Evolutionary conservation across 2,113 vertebrate genomes (phyloP).

Genomic region (Guaruba guarouba): DNA sequence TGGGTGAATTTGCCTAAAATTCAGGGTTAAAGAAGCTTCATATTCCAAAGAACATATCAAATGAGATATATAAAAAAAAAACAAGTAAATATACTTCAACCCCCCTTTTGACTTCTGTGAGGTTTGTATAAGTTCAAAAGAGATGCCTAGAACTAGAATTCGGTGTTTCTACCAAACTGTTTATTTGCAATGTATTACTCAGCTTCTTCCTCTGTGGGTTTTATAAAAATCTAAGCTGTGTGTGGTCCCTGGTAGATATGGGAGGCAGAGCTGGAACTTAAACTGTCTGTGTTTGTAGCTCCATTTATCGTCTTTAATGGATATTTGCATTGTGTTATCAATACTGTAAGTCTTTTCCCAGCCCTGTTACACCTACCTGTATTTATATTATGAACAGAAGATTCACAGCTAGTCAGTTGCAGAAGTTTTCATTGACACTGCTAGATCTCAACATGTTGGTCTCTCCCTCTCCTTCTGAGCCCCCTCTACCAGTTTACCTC

Average conservation of each 20-base stretch:
- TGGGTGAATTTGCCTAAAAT: background rate
- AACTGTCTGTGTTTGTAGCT: background rate
- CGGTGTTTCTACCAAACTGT: background rate
- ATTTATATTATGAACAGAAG: background rate
- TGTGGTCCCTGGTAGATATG: conserved; percentile 1
- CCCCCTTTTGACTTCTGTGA: background rate
- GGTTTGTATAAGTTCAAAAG: background rate
- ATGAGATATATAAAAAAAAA: background rate
- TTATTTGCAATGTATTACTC: background rate
- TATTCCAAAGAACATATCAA: background rate
- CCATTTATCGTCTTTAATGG: background rate
- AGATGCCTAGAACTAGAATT: background rate
- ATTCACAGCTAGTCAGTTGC: background rate
- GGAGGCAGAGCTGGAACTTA: conserved; percentile 13
- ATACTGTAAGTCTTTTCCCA: background rate
- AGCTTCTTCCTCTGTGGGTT: background rate
- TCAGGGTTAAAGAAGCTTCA: background rate
- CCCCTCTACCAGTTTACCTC: background rate
- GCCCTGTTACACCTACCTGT: background rate
- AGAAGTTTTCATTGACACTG: background rate
- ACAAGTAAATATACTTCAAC: background rate
- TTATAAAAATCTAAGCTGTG: background rate
- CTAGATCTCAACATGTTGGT: background rate
- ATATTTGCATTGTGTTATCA: background rate
- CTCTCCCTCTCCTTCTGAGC: background rate